A percentile compares a stretch with the other conserved stretches of the same genome.
phyloP scores from a whole-genome alignment of 2,797 vertebrate genomes.

The Brotula barbata region DNA sequence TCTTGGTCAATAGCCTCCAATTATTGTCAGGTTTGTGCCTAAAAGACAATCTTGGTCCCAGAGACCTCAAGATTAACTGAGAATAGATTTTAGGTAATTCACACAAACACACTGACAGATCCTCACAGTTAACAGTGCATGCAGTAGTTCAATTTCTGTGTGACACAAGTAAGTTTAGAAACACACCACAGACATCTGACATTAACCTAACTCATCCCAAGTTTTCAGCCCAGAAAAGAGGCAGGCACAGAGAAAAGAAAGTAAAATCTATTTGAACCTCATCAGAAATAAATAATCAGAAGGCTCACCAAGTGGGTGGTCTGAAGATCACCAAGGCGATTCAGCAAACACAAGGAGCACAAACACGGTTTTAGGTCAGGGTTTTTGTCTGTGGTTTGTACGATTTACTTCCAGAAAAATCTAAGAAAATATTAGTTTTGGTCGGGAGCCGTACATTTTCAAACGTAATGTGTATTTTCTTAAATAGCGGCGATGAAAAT shows the following conservation, averaged over 20 bases:
- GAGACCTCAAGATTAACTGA: constrained; percentile 25
- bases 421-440: constrained; percentile 52
- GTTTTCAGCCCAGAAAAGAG: constrained; percentile 6
- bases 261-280: constrained; percentile 40
- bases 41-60: constrained; percentile 23
- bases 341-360: constrained; percentile 64
- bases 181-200: neutral
- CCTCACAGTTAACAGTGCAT: constrained; percentile 24
- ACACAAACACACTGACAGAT: constrained; percentile 24
- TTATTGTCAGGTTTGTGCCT: constrained; percentile 31
- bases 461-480: constrained; percentile 51
- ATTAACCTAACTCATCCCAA: neutral
- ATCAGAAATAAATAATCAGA: constrained; percentile 58
- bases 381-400: constrained; percentile 39
- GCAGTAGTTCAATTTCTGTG: neutral
- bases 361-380: constrained; percentile 50
- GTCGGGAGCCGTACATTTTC: constrained; percentile 46
- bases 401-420: constrained; percentile 59
- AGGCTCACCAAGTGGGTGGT: constrained; percentile 69
- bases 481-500: constrained; percentile 49
- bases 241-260: constrained; percentile 18
- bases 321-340: constrained; percentile 61
- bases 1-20: constrained; percentile 32
- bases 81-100: constrained; percentile 14
- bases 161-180: neutral